These are phyloP conservation scores for Gambusia yucatana DNA, from an alignment of 2,797 vertebrate genomes.

Conservation along the genomic window DNA sequence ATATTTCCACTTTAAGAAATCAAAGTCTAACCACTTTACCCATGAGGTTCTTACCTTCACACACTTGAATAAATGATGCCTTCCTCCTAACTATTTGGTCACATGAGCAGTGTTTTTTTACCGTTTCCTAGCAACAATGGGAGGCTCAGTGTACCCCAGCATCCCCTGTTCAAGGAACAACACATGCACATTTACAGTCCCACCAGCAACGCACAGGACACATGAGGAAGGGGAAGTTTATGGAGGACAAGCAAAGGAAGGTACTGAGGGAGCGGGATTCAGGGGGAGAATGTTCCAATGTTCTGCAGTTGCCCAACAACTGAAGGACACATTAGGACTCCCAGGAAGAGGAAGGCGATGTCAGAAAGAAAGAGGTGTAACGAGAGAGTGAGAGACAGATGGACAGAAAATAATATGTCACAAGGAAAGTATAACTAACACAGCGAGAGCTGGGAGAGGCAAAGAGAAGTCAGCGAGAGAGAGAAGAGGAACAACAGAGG, in stretches of 20 bases:
- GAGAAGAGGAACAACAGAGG: constrained; percentile 64
- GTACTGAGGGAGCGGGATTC: neutral
- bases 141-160: no score
- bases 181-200: constrained; percentile 30
- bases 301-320: constrained; percentile 62
- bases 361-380: constrained; percentile 42
- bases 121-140: no score
- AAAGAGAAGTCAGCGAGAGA: constrained; percentile 48
- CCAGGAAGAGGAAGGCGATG: constrained; percentile 48
- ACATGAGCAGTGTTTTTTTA: no score
- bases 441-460: constrained; percentile 41
- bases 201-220: constrained; percentile 36
- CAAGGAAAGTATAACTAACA: constrained; percentile 59
- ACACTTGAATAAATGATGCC: no score
- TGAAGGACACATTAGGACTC: constrained; percentile 63
- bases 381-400: constrained; percentile 58
- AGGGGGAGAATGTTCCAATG: constrained; percentile 43
- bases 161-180: neutral
- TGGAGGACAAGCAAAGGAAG: constrained; percentile 41
- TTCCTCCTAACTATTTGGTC: no score
- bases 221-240: constrained; percentile 56
- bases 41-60: no score
- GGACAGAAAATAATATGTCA: constrained; percentile 68
- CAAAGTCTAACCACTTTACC: no score
- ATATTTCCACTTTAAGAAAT: no score